Percentiles rank a stretch among this genome's conserved stretches.
phyloP scores from a whole-genome alignment of 2,113 vertebrate species.

The Eurypyga helias region DNA sequence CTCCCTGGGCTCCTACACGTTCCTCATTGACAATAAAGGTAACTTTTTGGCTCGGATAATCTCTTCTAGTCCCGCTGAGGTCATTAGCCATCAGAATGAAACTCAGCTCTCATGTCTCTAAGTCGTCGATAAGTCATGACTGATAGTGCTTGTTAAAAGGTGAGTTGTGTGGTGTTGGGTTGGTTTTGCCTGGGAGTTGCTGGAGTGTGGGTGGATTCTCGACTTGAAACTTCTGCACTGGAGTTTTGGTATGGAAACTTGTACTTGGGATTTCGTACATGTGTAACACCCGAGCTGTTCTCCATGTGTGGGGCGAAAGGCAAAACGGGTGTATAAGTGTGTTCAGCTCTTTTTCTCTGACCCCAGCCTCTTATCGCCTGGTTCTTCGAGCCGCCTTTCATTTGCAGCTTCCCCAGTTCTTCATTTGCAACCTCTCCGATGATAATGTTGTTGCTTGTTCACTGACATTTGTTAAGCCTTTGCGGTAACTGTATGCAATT shows the following conservation, averaged over 20 bases:
- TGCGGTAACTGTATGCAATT: rapidly evolving
- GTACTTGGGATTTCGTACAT: not conserved
- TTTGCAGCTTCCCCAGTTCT: not conserved
- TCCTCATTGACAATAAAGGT: conserved; percentile 99
- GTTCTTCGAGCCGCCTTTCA: not conserved
- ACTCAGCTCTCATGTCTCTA: not conserved
- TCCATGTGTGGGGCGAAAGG: not conserved
- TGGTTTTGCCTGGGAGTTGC: not conserved
- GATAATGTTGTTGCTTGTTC: not conserved
- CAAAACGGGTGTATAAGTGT: not conserved
- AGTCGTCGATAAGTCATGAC: not conserved
- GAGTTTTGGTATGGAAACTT: not conserved
- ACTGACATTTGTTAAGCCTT: not conserved
- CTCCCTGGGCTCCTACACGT: conserved; percentile 96
- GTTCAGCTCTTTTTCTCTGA: not conserved
- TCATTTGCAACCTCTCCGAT: not conserved
- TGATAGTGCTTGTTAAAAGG: not conserved
- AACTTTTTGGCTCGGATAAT: not conserved
- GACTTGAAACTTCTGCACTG: not conserved
- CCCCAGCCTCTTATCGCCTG: not conserved
- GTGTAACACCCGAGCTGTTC: not conserved
- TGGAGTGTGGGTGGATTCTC: not conserved
- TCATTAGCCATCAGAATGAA: not conserved
- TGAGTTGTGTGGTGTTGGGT: not conserved
- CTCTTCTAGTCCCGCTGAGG: not conserved